phyloP scores from a whole-genome alignment of 2,113 vertebrate genomes.

The Lipotes vexillifer region DNA sequence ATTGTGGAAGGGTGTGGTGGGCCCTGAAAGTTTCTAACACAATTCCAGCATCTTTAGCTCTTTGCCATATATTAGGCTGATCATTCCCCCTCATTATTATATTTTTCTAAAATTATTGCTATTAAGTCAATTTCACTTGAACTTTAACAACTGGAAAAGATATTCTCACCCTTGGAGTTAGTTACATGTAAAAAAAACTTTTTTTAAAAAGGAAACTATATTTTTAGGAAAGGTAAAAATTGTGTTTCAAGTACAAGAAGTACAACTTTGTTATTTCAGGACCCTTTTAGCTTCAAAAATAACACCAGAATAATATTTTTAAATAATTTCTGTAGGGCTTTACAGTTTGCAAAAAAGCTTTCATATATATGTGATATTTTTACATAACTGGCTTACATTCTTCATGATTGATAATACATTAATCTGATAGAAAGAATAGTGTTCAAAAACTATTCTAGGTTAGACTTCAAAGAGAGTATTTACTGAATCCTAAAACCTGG shows the following conservation, averaged over 20 bases:
- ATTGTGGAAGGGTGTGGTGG: neutral
- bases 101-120: constrained; percentile 20
- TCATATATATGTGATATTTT: neutral
- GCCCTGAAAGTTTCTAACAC: neutral
- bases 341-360: neutral
- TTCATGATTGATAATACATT: constrained; percentile 6
- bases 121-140: constrained; percentile 33
- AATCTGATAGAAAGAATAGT: neutral
- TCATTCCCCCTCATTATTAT: neutral
- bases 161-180: neutral
- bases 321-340: constrained; percentile 12
- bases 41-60: neutral
- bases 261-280: constrained; percentile 10
- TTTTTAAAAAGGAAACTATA: neutral
- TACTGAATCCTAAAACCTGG: neutral
- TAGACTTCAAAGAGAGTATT: constrained; percentile 30
- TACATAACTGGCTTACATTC: neutral
- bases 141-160: neutral
- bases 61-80: neutral
- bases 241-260: constrained; percentile 27
- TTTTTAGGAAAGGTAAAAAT: neutral
- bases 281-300: neutral
- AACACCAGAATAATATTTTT: neutral
- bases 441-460: neutral
- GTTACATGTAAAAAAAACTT: neutral